Evolutionary conservation across 2,113 vertebrate genomes (phyloP), one percentile per base, ranked within the genome.

Genomic region (Siphamia tubifer): DNA sequence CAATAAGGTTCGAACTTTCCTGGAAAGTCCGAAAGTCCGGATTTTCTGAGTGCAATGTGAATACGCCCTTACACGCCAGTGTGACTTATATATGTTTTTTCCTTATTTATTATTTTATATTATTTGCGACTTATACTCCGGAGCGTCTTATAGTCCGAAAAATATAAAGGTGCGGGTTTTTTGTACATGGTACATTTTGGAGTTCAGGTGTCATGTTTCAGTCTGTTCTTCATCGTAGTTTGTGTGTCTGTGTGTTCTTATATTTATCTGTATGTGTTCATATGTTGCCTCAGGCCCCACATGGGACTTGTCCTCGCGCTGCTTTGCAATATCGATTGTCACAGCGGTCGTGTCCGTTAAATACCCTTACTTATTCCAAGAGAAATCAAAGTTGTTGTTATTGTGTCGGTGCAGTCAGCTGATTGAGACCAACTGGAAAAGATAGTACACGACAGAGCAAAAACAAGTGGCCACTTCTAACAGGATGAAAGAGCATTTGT

Each of bases 251-350:
- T 27, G 8, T 44, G 15, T 20, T 36, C 6, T 3, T n/a, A 15
- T 13, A 53, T 66, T 23, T 62, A 11, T 51, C 12, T 6, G 24
- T 30, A 28, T 36, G 23, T 36, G 34, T 53, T 32, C 42, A 16
- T 34, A 3, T 12, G 32, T 23, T 21, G 23, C 83, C 73, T 35
- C n/a, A 40, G 74, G 75, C 54, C 28, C 45, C 19, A 16, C 79
- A 87, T 87, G 65, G 25, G 85, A 83, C 63, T 17, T 4, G 6
- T 62, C 53, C 55, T 77, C 45, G 13, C 52, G 52, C 27, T 54
- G 53, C 68, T 54, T n/a, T 25, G 15, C 51, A 42, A 77, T 85
- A 89, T 86, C 21, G 82, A 89, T 91, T 90, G 75, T 67, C 83
- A 81, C 63, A 40, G 80, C 16, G 78, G 77, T 66, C 8, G 3